Base-by-base conservation (phyloP, 2,888 invertebrate genomes). In the Apamea anceps region DNA sequence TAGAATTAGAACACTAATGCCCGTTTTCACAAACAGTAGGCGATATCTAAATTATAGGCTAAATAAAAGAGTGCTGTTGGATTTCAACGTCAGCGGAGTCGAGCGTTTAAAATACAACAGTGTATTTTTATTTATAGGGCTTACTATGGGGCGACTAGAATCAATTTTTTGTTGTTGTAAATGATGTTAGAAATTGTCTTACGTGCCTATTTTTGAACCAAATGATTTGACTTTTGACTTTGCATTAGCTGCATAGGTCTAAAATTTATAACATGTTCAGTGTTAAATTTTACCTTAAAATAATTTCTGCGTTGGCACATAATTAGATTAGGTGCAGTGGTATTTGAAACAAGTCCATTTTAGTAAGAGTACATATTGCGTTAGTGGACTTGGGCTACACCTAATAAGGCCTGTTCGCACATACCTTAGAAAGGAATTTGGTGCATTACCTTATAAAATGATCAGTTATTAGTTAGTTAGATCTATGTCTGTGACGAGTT, bases 391-490 rank as follows among this genome's bases (percentile, higher is more conserved):
- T 83, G 62, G 67, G 28, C 21, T 71, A 15, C 1, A 25, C 70
- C 77, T 2, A 37, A 75, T 60, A 87, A 57, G 85, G 85, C 0
- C n/a, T 48, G 72, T 54, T 51, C 42, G 12, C 54, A 77, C 75
- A 74, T 81, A 37, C 54, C 57, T 78, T 54, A 28, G 15, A 21
- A 66, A 25, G 72, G 85, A 70, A 86, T 86, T 81, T 78, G 45
- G 74, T 75, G 37, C 75, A 75, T 75, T 77, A 63, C 81, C 78
- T 78, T 87, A 18, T 74, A 71, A 37, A 75, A 54, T 48, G 13
- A 45, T 60, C 25, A 72, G 48, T 65, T 74, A 65, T 21, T 81
- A 57, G 37, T 62, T 73, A 57, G 18, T 48, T 67, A 74, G 45
- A 65, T 75, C 25, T 63, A 65, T 48, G 54, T 51, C 54, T 68